These are phyloP conservation scores for Ataeniobius toweri DNA, from an alignment of 2,797 vertebrate species.

Conservation along the genomic window DNA sequence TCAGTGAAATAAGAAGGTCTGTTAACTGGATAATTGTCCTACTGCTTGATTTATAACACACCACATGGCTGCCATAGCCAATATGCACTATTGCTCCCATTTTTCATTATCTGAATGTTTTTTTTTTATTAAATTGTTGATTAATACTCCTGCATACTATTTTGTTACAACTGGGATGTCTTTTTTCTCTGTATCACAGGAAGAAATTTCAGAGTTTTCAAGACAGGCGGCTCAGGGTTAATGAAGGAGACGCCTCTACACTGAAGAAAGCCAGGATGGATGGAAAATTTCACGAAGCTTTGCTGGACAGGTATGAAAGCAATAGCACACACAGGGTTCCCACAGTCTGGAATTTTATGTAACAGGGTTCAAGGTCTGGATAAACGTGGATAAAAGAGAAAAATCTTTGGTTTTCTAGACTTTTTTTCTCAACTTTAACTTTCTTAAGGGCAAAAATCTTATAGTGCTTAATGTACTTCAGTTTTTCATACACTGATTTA, in stretches of 20 bases:
- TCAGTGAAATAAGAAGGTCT: not conserved
- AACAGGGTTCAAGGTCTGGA: not conserved
- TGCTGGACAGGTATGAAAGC: slow-evolving; percentile 89
- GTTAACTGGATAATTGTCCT: not conserved
- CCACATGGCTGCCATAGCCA: not conserved
- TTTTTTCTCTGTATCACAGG: slow-evolving; percentile 71
- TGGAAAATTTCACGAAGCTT: slow-evolving; percentile 91
- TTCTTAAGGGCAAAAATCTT: not conserved
- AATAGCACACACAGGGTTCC: not conserved
- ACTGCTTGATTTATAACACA: not conserved
- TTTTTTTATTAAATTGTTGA: too few species aligned
- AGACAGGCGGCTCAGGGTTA: slow-evolving; percentile 92
- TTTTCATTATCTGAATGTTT: not conserved
- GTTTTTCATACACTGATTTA: too few species aligned
- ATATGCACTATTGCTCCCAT: not conserved
- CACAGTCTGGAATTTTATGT: not conserved
- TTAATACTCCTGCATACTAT: not conserved
- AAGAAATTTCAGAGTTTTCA: slow-evolving; percentile 99
- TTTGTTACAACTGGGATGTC: not conserved
- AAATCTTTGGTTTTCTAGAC: not conserved
- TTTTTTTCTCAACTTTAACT: not conserved
- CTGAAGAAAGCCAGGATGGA: slow-evolving; percentile 92
- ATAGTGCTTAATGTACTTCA: too few species aligned
- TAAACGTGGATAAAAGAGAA: not conserved
- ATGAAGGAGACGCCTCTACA: slow-evolving; percentile 84